Evolutionary conservation across 2,888 invertebrate genomes (phyloP).

Genomic region (Eilema griseolum): DNA sequence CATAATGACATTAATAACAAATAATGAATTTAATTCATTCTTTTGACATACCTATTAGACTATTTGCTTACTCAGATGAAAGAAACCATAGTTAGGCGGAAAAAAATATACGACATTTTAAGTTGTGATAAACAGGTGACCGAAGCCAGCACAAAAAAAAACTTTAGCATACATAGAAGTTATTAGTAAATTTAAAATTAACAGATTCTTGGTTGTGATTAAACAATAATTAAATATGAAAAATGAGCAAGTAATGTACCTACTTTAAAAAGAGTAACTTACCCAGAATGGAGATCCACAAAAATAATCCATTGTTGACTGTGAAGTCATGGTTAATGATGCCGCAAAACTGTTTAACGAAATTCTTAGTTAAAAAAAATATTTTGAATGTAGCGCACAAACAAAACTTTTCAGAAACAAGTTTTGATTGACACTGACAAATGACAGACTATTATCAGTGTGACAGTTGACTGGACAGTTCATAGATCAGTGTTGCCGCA

Average conservation of each 20-base stretch:
- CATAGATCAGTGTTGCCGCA: too few relatives aligned
- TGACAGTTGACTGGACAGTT: background rate
- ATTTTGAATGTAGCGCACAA: background rate
- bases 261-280: background rate
- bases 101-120: background rate
- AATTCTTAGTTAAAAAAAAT: background rate
- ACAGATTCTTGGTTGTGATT: background rate
- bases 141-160: background rate
- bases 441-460: too few relatives aligned
- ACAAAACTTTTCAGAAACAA: background rate
- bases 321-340: conserved; percentile 1
- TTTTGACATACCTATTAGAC: background rate
- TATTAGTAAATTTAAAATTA: background rate
- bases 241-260: background rate
- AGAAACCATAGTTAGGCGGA: background rate
- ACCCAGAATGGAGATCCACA: conserved; percentile 4
- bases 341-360: background rate
- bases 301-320: background rate
- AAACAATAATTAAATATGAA: background rate
- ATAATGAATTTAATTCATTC: too few relatives aligned
- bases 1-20: too few relatives aligned
- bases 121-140: background rate
- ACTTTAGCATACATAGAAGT: background rate
- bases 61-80: background rate
- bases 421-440: background rate